These are phyloP conservation scores for Limenitis camilla DNA, from an alignment of 2,888 invertebrate species.

Conservation along the genomic window DNA sequence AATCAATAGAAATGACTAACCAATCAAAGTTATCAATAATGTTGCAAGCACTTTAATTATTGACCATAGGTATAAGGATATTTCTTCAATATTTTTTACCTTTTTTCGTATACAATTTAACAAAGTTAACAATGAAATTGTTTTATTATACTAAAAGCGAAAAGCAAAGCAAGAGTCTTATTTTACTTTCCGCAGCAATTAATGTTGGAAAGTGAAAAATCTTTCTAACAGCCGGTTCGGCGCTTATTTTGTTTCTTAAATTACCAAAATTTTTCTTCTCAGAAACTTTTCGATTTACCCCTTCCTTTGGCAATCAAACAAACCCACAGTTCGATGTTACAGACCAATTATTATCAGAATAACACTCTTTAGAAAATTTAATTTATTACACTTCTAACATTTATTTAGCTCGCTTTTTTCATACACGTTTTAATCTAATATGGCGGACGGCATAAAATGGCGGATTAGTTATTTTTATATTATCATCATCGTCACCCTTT, in stretches of 20 bases:
- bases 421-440: too few relatives aligned
- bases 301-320: slow-evolving; percentile 65
- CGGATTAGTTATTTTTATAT: too few relatives aligned
- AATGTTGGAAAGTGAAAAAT: slow-evolving; percentile 72
- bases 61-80: too few relatives aligned
- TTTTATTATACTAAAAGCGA: slow-evolving; percentile 65
- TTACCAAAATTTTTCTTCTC: slow-evolving; percentile 67
- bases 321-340: slow-evolving; percentile 37
- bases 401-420: too few relatives aligned
- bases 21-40: too few relatives aligned
- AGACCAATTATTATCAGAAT: slow-evolving; percentile 30
- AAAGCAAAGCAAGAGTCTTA: slow-evolving; percentile 65
- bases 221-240: slow-evolving; percentile 49
- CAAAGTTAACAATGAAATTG: slow-evolving; percentile 26
- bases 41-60: too few relatives aligned
- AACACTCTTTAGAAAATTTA: background rate
- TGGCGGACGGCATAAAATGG: too few relatives aligned
- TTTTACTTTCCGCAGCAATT: slow-evolving; percentile 70
- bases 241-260: slow-evolving; percentile 64
- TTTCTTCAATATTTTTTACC: too few relatives aligned
- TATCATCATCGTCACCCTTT: too few relatives aligned
- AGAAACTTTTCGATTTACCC: slow-evolving; percentile 68
- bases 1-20: too few relatives aligned
- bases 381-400: background rate
- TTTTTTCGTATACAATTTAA: background rate